Base-by-base conservation (phyloP, 2,888 invertebrate genomes). In the Formica aserva region DNA sequence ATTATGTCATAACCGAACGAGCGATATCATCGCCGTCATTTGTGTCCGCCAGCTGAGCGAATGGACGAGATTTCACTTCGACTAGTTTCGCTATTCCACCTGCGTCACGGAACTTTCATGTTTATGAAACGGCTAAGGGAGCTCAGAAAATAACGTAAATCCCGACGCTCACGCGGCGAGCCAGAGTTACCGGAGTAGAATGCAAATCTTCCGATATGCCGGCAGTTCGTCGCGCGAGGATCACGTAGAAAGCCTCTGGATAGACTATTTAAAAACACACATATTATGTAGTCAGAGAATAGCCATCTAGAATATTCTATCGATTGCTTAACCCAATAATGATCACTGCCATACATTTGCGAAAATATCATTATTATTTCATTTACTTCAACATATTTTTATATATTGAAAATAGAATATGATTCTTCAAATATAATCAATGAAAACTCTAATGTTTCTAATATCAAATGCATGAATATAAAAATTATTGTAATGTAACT, bases 51-150 rank as follows among this genome's bases (percentile, higher is more conserved):
- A 83, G 35, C 77, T 65, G 74, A 75, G 75, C 45, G 32, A 45
- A 52, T 60, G 78, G 86, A 83, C 76, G 78, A 88, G 90, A 85
- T 90, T 86, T 90, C 90, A 90, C 90, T 90, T 89, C 80, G 86
- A 77, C 87, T 85, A 77, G 85, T 83, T 88, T 89, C 83, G 72
- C 85, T 90, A 90, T 91, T 90, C 90, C 85, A 90, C 86, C 87
- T 89, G 91, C 87, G 89, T 91, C 91, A 85, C 83, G 87, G 29
- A 90, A 91, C 88, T 91, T 89, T 89, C 88, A 90, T 91, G 91
- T 91, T 91, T 91, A 91, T 91, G 90, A 91, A 91, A 91, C 86
- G 91, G 85, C 86, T 66, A 75, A 84, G 74, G 82, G 57, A 85
- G 83, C 89, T 86, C 85, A 82, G 89, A 87, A 80, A 91, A 84